phyloP scores from a whole-genome alignment of 2,888 invertebrate genomes.

The Oxyscelio sp. region DNA sequence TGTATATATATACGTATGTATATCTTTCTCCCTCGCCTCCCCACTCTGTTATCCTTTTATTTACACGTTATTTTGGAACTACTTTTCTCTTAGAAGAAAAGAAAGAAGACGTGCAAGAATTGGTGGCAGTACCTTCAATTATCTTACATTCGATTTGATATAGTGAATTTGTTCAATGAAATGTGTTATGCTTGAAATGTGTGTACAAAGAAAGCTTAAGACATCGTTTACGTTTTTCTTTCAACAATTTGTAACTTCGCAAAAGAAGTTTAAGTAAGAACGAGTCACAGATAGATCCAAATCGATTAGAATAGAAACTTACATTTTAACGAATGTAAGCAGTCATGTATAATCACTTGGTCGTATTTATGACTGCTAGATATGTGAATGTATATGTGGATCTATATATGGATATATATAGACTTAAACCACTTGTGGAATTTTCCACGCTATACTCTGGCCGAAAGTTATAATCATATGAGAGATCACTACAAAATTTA shows the following conservation, averaged over 20 bases:
- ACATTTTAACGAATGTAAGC: neutral
- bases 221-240: conserved; percentile 31
- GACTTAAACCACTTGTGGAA: neutral
- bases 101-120: conserved; percentile 57
- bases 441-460: neutral
- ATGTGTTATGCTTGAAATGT: conserved; percentile 18
- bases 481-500: no score
- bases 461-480: neutral
- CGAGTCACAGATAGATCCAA: no score
- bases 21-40: neutral
- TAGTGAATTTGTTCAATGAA: conserved; percentile 15
- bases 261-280: neutral
- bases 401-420: neutral
- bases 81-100: conserved; percentile 10
- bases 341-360: neutral
- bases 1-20: no score
- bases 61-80: conserved; percentile 22
- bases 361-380: neutral
- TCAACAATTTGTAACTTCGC: conserved; percentile 1
- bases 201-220: conserved; percentile 58
- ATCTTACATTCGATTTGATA: conserved; percentile 34
- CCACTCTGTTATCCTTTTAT: conserved; percentile 15
- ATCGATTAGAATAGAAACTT: no score
- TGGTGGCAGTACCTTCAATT: conserved; percentile 58
- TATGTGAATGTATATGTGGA: conserved; percentile 28